A percentile compares a stretch with the other conserved stretches of the same genome.
phyloP scores from a whole-genome alignment of 2,888 invertebrate genomes.

The Diplazon laetatorius region DNA sequence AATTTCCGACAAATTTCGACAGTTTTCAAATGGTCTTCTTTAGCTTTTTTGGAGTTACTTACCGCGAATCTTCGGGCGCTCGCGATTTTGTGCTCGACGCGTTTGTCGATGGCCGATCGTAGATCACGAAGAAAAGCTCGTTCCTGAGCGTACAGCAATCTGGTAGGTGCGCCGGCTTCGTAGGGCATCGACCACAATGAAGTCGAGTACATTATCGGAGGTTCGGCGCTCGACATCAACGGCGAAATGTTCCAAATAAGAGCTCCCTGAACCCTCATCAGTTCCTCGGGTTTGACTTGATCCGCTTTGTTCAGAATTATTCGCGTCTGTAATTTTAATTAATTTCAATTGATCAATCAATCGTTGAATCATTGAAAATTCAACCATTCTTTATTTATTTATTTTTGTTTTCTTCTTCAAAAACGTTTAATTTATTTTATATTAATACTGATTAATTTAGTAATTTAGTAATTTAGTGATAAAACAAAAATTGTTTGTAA shows the following conservation, averaged over 20 bases:
- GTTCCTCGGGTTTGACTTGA: slow-evolving; percentile 94
- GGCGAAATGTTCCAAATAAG: slow-evolving; percentile 99
- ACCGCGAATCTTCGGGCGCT: slow-evolving; percentile 97
- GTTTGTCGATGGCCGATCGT: slow-evolving; percentile 92
- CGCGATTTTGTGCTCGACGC: slow-evolving; percentile 96
- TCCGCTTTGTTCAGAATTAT: slow-evolving; percentile 98
- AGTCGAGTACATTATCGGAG: slow-evolving; percentile 95
- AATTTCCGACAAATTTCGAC: too few species aligned
- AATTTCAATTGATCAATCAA: neutral
- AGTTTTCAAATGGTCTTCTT: too few species aligned
- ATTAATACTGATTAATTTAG: too few species aligned
- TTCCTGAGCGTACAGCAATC: slow-evolving; percentile 94
- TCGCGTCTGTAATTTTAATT: slow-evolving; percentile 87
- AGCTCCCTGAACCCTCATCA: slow-evolving; percentile 96
- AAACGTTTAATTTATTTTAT: too few species aligned
- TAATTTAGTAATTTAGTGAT: too few species aligned
- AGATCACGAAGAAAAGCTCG: slow-evolving; percentile 93
- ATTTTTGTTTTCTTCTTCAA: too few species aligned
- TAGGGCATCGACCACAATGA: slow-evolving; percentile 94
- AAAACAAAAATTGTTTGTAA: too few species aligned
- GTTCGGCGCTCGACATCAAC: slow-evolving; percentile 96
- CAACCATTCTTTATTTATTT: too few species aligned
- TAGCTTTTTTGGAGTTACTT: too few species aligned
- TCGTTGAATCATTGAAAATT: too few species aligned
- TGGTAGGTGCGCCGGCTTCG: slow-evolving; percentile 91